These are phyloP conservation scores for Mya arenaria DNA, from an alignment of 1,140 invertebrate species.

Conservation along the genomic window DNA sequence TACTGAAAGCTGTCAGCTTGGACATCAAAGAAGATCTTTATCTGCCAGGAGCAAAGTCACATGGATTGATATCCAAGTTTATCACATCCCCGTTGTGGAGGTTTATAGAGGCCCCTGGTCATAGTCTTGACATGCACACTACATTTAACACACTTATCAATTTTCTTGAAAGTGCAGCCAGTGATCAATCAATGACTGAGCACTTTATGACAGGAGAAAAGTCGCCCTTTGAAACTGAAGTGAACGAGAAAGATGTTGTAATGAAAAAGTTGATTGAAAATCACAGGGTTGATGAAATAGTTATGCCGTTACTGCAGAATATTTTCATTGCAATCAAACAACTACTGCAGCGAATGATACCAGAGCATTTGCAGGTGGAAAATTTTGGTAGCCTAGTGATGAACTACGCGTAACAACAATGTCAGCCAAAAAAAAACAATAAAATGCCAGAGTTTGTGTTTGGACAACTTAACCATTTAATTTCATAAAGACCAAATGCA, in stretches of 20 bases:
- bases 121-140: slow-evolving; percentile 48
- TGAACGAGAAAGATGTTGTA: background rate
- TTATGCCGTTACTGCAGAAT: slow-evolving; percentile 22
- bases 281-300: background rate
- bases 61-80: slow-evolving; percentile 50
- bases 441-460: slow-evolving; percentile 52
- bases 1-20: slow-evolving; percentile 21
- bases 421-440: slow-evolving; percentile 38
- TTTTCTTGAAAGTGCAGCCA: slow-evolving; percentile 29
- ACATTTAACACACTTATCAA: background rate
- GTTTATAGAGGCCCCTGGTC: slow-evolving; percentile 36
- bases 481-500: slow-evolving; percentile 36
- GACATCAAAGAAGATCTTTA: slow-evolving; percentile 29
- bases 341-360: slow-evolving; percentile 6
- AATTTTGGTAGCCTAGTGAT: slow-evolving; percentile 16
- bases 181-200: background rate
- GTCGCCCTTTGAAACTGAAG: background rate
- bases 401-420: background rate
- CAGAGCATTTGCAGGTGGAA: slow-evolving; percentile 25
- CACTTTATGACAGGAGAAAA: slow-evolving; percentile 14
- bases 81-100: slow-evolving; percentile 53
- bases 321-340: background rate
- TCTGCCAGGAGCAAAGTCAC: slow-evolving; percentile 48
- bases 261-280: background rate
- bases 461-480: slow-evolving; percentile 30